phyloP scores from a whole-genome alignment of 35 echinoderm and acorn worm species.

The Apostichopus parvimensis region DNA sequence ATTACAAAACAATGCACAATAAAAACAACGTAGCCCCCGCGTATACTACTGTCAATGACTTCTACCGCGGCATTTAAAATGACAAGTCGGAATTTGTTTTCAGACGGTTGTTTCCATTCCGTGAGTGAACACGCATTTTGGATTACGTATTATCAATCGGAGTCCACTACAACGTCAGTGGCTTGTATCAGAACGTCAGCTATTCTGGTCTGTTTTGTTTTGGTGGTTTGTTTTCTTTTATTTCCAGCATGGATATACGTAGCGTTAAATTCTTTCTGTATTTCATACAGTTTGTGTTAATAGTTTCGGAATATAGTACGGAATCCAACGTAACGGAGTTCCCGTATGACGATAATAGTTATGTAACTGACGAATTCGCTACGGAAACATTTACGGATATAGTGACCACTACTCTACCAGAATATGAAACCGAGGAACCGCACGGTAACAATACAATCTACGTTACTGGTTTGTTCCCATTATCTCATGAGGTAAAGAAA shows the following conservation, averaged over 20 bases:
- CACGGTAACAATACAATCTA: slow-evolving; percentile 53
- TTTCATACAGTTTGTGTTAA: background rate
- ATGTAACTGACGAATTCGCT: slow-evolving; percentile 4
- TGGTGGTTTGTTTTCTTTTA: no score
- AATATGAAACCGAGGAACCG: background rate
- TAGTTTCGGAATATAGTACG: background rate
- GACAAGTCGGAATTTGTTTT: background rate
- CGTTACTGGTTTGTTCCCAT: slow-evolving; percentile 73
- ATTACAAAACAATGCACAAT: background rate
- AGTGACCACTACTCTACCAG: background rate
- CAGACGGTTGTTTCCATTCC: background rate
- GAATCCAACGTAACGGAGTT: background rate
- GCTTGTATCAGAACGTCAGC: no score
- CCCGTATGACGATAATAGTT: background rate
- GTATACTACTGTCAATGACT: background rate
- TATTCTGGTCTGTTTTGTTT: no score
- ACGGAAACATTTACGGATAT: slow-evolving; percentile 53
- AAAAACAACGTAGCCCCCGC: background rate
- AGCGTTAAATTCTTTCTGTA: background rate
- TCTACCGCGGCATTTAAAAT: slow-evolving; percentile 2
- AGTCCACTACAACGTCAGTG: no score
- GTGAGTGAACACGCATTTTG: slow-evolving; percentile 7
- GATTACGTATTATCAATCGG: no score
- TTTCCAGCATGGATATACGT: background rate
- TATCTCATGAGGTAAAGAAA: slow-evolving; percentile 40